Conservation (phyloP, 2,888 invertebrate genomes). For the Brachycybe producta region DNA sequence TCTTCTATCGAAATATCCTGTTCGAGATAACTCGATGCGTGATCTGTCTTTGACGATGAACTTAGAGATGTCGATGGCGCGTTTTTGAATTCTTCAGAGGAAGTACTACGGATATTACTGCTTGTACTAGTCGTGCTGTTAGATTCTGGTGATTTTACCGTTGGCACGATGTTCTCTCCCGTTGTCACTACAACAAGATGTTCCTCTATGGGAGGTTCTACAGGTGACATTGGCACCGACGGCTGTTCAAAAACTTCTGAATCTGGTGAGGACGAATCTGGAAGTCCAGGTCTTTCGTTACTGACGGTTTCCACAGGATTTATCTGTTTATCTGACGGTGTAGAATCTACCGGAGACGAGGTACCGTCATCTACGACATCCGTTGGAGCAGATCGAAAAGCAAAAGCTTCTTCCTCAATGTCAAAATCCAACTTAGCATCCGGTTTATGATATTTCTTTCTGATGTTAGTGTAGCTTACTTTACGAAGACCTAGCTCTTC, state of each 20-base stretch:
- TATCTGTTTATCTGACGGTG: not conserved
- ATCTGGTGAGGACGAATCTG: conserved; percentile 14
- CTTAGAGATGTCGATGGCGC: not conserved
- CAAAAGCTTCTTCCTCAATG: conserved; percentile 19
- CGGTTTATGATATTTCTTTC: conserved; percentile 29
- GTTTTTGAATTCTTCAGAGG: not conserved
- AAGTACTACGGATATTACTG: not conserved
- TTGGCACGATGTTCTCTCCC: no score
- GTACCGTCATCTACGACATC: not conserved
- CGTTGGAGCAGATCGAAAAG: not conserved
- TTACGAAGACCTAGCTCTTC: conserved; percentile 48
- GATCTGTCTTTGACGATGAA: conserved; percentile 16
- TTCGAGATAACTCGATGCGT: conserved; percentile 18
- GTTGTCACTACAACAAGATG: not conserved
- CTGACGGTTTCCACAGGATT: no score
- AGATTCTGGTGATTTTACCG: not conserved
- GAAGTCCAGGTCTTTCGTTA: not conserved
- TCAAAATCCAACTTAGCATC: not conserved
- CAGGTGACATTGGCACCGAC: not conserved
- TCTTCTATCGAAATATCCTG: conserved; percentile 15
- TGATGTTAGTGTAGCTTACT: conserved; percentile 23
- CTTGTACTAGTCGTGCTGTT: not conserved
- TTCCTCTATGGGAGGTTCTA: not conserved
- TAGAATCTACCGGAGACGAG: not conserved
- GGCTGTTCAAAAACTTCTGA: conserved; percentile 10